Conservation (phyloP, 2,113 vertebrate genomes). For the Campylorhamphus procurvoides region DNA sequence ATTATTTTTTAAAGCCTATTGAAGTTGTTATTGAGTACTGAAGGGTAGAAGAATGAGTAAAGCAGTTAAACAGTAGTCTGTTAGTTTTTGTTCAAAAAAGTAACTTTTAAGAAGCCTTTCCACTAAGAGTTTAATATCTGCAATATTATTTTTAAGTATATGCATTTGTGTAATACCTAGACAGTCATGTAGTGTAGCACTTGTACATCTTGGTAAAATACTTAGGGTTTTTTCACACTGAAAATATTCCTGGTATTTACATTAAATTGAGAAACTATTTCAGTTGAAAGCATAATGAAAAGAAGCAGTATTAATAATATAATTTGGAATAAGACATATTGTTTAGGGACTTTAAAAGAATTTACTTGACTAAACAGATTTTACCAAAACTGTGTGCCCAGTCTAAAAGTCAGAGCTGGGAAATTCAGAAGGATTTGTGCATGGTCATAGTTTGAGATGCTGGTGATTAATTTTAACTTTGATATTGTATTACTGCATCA, state of each 20-base stretch:
- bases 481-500: not conserved
- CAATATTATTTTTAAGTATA: not conserved
- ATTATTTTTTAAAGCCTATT: not conserved
- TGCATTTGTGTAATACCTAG: not conserved
- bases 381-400: not conserved
- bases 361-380: not conserved
- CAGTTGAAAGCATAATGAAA: not conserved
- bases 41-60: not conserved
- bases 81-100: not conserved
- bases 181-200: not conserved
- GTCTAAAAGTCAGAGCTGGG: not conserved
- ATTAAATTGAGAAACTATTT: not conserved
- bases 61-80: not conserved
- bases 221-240: not conserved
- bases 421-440: not conserved
- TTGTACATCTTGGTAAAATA: not conserved
- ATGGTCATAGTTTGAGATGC: not conserved
- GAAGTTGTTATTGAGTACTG: not conserved
- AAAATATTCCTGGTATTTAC: not conserved
- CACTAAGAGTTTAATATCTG: not conserved
- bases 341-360: not conserved
- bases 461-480: not conserved
- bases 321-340: not conserved
- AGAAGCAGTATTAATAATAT: not conserved
- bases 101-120: not conserved